Evolutionary conservation across 2,888 invertebrate species (phyloP).

Genomic region (Harmothoe impar): DNA sequence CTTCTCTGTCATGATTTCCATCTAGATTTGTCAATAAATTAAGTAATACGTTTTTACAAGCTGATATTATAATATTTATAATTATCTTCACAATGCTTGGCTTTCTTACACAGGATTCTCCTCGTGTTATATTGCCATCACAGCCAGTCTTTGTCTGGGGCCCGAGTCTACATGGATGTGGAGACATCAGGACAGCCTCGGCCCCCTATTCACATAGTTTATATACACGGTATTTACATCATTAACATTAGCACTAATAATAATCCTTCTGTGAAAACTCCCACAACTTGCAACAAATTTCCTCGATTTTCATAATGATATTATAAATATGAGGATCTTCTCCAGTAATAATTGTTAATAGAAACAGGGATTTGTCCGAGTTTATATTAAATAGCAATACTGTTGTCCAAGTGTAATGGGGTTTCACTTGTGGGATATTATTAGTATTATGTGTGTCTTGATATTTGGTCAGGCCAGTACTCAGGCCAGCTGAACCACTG

Average conservation of each 20-base stretch:
- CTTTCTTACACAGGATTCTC: background rate
- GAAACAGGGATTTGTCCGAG: too few relatives aligned
- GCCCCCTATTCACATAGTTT: background rate
- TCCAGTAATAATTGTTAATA: too few relatives aligned
- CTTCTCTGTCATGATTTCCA: background rate
- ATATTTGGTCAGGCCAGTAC: too few relatives aligned
- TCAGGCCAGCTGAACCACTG: too few relatives aligned
- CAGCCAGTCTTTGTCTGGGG: constrained; percentile 13
- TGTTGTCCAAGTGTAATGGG: too few relatives aligned
- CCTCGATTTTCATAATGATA: background rate
- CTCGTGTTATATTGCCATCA: background rate
- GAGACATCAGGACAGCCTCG: background rate
- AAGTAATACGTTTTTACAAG: constrained; percentile 20
- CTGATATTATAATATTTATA: constrained; percentile 22
- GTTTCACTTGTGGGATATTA: too few relatives aligned
- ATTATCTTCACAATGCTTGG: constrained; percentile 32
- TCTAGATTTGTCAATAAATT: constrained; percentile 38
- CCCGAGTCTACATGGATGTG: background rate
- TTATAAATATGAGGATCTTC: background rate
- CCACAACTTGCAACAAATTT: background rate
- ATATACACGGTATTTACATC: background rate
- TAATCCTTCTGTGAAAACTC: background rate
- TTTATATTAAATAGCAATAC: too few relatives aligned
- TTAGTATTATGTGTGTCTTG: too few relatives aligned
- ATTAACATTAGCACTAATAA: background rate